These are phyloP conservation scores for Alethe castanea DNA, from an alignment of 2,113 vertebrate species.

Conservation along the genomic window DNA sequence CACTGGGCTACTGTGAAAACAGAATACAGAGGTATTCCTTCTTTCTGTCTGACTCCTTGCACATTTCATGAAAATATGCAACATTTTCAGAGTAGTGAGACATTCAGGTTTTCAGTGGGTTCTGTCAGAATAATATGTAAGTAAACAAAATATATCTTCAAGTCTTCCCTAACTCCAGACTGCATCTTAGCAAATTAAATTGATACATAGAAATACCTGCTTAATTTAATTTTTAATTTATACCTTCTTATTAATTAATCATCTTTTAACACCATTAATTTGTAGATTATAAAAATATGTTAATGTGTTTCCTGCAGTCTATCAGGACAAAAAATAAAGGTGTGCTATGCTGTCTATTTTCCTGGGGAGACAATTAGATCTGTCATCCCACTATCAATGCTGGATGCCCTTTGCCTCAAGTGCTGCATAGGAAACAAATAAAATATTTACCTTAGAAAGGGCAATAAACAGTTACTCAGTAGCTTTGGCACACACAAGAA, in stretches of 20 bases:
- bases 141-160: not conserved
- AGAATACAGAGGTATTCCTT: not conserved
- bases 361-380: not conserved
- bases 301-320: not conserved
- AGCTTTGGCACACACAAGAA: not conserved
- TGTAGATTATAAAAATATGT: not conserved
- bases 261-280: not conserved
- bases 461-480: not conserved
- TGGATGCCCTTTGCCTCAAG: not conserved
- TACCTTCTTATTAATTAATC: not conserved
- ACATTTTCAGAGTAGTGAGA: not conserved
- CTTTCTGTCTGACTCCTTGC: not conserved
- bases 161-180: not conserved
- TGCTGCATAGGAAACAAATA: not conserved
- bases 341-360: not conserved
- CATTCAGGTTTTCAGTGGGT: not conserved
- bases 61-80: not conserved
- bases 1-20: not conserved
- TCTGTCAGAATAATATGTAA: not conserved
- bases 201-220: not conserved
- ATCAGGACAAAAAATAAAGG: not conserved
- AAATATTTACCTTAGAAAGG: not conserved
- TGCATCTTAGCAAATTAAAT: not conserved
- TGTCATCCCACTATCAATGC: not conserved
- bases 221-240: not conserved